Evolutionary conservation across 2,888 invertebrate species (phyloP), one percentile per base, ranked within the genome.

Genomic region (Drosophila picticornis): DNA sequence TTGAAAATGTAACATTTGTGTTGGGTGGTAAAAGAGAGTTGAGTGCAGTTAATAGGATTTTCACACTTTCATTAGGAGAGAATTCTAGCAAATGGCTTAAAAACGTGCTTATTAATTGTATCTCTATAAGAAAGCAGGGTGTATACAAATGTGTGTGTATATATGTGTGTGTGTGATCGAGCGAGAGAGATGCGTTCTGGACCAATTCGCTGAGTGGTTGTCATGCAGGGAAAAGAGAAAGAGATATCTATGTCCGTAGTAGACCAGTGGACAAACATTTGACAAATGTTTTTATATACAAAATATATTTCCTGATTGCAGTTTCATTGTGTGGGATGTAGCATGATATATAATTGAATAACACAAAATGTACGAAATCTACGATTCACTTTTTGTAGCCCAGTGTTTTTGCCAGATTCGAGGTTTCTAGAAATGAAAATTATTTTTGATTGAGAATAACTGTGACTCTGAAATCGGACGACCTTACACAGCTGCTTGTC

Each of bases 291-390:
- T 46, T 46, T 46, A 16, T 55, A 10, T 36, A 56, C 36, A 36
- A 36, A 29, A 56, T 57, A 52, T 52, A 63, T 62, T 71, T 80
- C 73, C 72, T 64, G 71, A 85, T 88, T 80, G 76, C 76, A 79
- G 52, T 84, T 91, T 87, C 88, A 70, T 80, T 89, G 89, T 87
- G 56, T 56, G 27, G 88, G 58, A 92, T 92, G 93, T 91, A 84
- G 77, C 90, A 91, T 93, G 93, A 92, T 76, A 80, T 77, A 80
- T 77, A 82, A 89, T 83, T 65, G 71, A 79, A 65, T 52, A 83
- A 84, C 67, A 73, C 55, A 87, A 84, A 83, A 79, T 63, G 43
- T 75, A 80, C 66, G 36, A 88, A 85, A 85, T 83, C 75, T 77
- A 88, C 81, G 71, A 58, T 40, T 56, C 13, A 77, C 77, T 83